phyloP scores from a whole-genome alignment of 2,888 invertebrate genomes.

The Entomobrya multifasciata region DNA sequence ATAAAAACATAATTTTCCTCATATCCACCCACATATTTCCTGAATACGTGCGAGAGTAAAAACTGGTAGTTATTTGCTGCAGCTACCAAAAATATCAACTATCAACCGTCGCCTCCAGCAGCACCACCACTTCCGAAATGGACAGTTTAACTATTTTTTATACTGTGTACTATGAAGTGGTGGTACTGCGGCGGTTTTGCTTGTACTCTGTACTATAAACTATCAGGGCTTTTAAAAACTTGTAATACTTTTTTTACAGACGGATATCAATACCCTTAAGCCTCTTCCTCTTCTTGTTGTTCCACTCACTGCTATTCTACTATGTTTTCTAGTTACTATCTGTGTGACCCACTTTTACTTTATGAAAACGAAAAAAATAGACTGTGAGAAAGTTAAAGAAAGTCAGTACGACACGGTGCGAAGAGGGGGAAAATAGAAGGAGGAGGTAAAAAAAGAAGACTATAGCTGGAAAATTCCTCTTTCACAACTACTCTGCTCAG shows the following conservation, averaged over 20 bases:
- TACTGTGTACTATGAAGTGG: conserved; percentile 46
- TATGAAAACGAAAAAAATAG: conserved; percentile 59
- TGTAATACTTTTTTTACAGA: conserved; percentile 60
- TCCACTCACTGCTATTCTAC: not conserved
- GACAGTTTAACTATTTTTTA: conserved; percentile 70
- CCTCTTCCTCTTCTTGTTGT: conserved; percentile 19
- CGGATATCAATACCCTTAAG: conserved; percentile 72
- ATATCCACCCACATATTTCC: no score
- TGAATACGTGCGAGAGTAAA: no score
- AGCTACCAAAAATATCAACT: not conserved
- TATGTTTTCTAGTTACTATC: conserved; percentile 37
- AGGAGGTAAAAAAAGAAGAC: not conserved
- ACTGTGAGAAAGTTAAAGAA: conserved; percentile 42
- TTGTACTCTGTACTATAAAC: no score
- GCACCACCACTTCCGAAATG: conserved; percentile 35
- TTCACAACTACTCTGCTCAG: conserved; percentile 33
- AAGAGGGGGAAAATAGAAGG: conserved; percentile 13
- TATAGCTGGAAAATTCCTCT: conserved; percentile 68
- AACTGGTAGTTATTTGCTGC: no score
- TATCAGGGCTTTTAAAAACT: conserved; percentile 64
- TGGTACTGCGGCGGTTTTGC: not conserved
- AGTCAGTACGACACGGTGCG: conserved; percentile 26
- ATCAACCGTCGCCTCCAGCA: conserved; percentile 24
- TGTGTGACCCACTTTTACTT: conserved; percentile 71
- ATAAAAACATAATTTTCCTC: no score